A percentile compares a stretch with the other conserved stretches of the same genome.
Evolutionary conservation across 2,888 invertebrate species (phyloP).

Genomic region (Sturmia bella): DNA sequence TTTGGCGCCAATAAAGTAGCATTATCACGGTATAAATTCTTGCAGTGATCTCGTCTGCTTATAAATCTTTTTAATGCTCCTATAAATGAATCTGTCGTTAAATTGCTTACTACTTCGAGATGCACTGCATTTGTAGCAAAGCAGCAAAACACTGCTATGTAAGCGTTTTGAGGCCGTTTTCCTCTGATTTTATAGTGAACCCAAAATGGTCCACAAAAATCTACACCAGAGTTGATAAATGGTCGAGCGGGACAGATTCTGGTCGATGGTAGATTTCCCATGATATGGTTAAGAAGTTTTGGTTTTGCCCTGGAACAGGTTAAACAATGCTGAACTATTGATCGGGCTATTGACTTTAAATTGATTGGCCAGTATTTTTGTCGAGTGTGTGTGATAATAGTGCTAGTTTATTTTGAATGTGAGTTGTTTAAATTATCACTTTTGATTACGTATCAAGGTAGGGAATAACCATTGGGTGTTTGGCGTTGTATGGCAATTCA

Average conservation of each 20-base stretch:
- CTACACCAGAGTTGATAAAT: neutral
- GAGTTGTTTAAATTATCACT: neutral
- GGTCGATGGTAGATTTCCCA: neutral
- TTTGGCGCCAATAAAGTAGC: neutral
- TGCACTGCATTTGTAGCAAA: neutral
- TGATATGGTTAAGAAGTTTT: neutral
- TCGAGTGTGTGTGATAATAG: neutral
- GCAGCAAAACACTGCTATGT: neutral
- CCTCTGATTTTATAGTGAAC: no score
- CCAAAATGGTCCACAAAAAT: neutral
- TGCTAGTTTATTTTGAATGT: neutral
- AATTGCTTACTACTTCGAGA: neutral
- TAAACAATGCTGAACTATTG: neutral
- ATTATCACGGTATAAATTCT: neutral
- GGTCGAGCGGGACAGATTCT: neutral
- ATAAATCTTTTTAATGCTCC: neutral
- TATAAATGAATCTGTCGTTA: neutral
- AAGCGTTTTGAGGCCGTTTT: neutral
- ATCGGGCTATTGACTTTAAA: neutral
- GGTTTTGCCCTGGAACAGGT: neutral
- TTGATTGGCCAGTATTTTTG: neutral
- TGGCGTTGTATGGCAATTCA: neutral
- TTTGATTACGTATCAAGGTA: neutral
- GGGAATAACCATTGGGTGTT: neutral
- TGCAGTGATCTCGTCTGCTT: constrained; percentile 1